phyloP scores from a whole-genome alignment of 2,888 invertebrate species.

The Nowickia ferox region DNA sequence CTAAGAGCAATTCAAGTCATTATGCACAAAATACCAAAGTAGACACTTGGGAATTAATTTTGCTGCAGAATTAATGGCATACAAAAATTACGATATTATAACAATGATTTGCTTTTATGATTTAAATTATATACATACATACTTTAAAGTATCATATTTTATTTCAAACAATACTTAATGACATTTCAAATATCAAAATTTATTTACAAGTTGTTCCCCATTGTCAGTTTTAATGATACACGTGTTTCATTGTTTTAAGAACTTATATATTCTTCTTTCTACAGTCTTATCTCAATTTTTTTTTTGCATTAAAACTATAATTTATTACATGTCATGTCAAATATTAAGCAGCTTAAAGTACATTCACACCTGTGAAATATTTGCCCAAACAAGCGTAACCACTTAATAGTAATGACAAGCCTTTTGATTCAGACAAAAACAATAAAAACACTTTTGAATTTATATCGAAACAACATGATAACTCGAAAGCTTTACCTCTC shows the following conservation, averaged over 20 bases:
- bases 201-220: conserved; percentile 15
- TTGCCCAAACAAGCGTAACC: too few relatives aligned
- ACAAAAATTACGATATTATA: too few relatives aligned
- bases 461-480: too few relatives aligned
- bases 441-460: too few relatives aligned
- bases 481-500: too few relatives aligned
- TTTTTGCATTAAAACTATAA: conserved; percentile 19
- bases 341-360: conserved; percentile 52
- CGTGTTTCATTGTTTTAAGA: conserved; percentile 7
- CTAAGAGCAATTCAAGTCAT: too few relatives aligned
- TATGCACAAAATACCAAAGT: too few relatives aligned
- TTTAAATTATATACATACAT: too few relatives aligned
- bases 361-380: neutral
- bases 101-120: neutral
- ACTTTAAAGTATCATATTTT: neutral
- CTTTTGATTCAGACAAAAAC: too few relatives aligned
- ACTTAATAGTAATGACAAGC: too few relatives aligned
- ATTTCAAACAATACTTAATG: neutral
- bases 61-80: too few relatives aligned
- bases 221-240: conserved; percentile 7
- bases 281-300: neutral
- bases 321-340: conserved; percentile 55
- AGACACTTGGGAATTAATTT: too few relatives aligned
- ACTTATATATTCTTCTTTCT: neutral
- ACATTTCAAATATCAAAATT: neutral